A percentile compares a stretch with the other conserved stretches of the same genome.
Conservation (phyloP, 2,888 invertebrate genomes). For the Hartigia nigra region DNA sequence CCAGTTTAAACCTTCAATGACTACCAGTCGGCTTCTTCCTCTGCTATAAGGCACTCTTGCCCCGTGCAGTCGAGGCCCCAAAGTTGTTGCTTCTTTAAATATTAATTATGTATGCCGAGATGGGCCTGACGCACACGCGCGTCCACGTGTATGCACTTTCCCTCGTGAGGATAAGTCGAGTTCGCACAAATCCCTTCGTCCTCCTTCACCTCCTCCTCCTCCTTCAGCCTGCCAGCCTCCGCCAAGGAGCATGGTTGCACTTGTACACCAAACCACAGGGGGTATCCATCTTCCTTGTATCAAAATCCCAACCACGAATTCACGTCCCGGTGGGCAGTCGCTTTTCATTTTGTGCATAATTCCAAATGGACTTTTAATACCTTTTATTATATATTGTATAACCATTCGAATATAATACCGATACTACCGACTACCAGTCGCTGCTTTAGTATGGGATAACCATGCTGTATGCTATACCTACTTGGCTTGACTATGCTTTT, state of each 20-base stretch:
- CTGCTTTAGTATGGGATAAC: neutral
- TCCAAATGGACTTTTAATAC: neutral
- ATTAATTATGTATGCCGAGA: slow-evolving; percentile 62
- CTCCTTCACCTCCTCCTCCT: neutral
- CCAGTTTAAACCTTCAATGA: neutral
- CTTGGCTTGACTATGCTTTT: neutral
- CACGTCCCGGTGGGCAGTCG: slow-evolving; percentile 3
- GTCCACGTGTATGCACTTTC: slow-evolving; percentile 32
- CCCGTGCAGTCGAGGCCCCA: slow-evolving; percentile 20
- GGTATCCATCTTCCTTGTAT: slow-evolving; percentile 37
- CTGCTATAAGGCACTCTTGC: slow-evolving; percentile 7
- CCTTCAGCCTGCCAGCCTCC: too few relatives aligned
- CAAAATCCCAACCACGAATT: neutral
- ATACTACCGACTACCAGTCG: neutral
- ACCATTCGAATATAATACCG: neutral
- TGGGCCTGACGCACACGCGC: slow-evolving; percentile 45
- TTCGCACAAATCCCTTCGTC: slow-evolving; percentile 15
- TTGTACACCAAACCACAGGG: slow-evolving; percentile 48
- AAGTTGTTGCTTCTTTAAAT: slow-evolving; percentile 53
- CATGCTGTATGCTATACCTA: neutral
- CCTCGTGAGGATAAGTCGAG: slow-evolving; percentile 43
- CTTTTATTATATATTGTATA: neutral
- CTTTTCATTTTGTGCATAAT: neutral
- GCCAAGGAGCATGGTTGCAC: slow-evolving; percentile 25
- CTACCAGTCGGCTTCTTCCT: neutral